Evolutionary conservation across 2,888 invertebrate genomes (phyloP), one percentile per base, ranked within the genome.

Genomic region (Ectemnius cavifrons): DNA sequence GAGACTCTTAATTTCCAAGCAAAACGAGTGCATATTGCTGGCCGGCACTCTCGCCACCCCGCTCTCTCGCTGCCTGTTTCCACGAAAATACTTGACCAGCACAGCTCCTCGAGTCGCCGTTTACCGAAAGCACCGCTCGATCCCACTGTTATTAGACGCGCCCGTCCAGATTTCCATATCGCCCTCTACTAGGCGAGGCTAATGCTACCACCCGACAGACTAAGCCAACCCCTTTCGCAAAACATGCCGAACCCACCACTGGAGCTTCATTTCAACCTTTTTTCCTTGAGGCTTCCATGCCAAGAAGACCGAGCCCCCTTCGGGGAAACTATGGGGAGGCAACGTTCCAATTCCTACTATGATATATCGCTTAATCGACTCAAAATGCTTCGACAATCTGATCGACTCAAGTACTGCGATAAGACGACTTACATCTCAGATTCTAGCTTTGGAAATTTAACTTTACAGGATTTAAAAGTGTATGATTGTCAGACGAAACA

Each of bases 1-100:
- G 87, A 87, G 89, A 90, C 89, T 89, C 89, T 89, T 88, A 89
- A 89, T 89, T 89, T 87, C 83, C 85, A 84, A 80, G 82, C 83
- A 83, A 85, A 81, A 84, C 79, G 79, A 83, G 81, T 66, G 75
- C 59, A 62, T 69, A 68, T 14, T 52, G 52, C 52, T 14, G 52
- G n/a, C 52, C 14, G 6, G 75, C 37, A 37, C 72, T 57, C 4
- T 37, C 73, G 71, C 80, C 80, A 71, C 8, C 28, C 73, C 73
- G 67, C 62, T 79, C 68, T 63, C 65, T 28, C 69, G 86, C 8
- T 37, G 37, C 8, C 37, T 8, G 84, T 87, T 90, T 89, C 89
- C 88, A 85, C 89, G 90, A 90, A 90, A 89, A 89, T 87, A 86
- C 85, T 85, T 84, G 84, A 79, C 52, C n/a, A 16, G 83, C 84